Conservation (phyloP, 2,888 invertebrate genomes). For the Drosophila aldrichi region DNA sequence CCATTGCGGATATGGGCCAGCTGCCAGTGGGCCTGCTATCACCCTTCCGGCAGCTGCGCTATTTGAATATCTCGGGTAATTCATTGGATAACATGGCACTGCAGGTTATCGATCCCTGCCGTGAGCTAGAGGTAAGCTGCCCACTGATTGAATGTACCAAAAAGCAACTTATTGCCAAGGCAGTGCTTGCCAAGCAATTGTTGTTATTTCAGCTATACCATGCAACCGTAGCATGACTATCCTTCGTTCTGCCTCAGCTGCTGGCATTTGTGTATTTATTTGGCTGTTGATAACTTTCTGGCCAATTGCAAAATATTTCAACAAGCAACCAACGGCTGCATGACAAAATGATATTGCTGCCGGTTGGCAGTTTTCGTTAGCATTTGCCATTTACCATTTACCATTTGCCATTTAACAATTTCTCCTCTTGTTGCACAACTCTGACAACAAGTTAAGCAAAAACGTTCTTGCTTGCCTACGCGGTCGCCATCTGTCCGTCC, state of each 20-base stretch:
- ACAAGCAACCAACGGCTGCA: slow-evolving; percentile 26
- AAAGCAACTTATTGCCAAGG: slow-evolving; percentile 20
- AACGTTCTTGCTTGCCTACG: slow-evolving; percentile 21
- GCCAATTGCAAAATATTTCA: slow-evolving; percentile 61
- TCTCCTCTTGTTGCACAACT: slow-evolving; percentile 21
- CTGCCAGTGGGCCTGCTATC: slow-evolving; percentile 84
- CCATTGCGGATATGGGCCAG: slow-evolving; percentile 85
- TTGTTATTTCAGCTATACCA: neutral
- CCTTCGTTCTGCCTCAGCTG: neutral
- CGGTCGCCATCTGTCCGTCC: slow-evolving; percentile 9
- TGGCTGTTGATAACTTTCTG: slow-evolving; percentile 57
- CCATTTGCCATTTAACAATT: slow-evolving; percentile 13
- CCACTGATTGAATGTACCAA: slow-evolving; percentile 20
- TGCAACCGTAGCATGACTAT: slow-evolving; percentile 3
- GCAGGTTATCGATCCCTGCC: slow-evolving; percentile 85
- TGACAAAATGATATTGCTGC: slow-evolving; percentile 29
- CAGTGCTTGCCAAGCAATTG: neutral
- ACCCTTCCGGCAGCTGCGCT: slow-evolving; percentile 86
- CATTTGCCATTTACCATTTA: slow-evolving; percentile 27
- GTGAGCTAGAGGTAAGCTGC: slow-evolving; percentile 84
- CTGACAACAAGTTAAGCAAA: slow-evolving; percentile 21
- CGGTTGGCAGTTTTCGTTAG: slow-evolving; percentile 55
- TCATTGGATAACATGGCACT: slow-evolving; percentile 86
- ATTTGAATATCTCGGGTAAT: slow-evolving; percentile 91
- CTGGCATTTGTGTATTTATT: slow-evolving; percentile 43